Evolutionary conservation across 2,888 invertebrate genomes (phyloP).

Genomic region (Athetis lepigone): DNA sequence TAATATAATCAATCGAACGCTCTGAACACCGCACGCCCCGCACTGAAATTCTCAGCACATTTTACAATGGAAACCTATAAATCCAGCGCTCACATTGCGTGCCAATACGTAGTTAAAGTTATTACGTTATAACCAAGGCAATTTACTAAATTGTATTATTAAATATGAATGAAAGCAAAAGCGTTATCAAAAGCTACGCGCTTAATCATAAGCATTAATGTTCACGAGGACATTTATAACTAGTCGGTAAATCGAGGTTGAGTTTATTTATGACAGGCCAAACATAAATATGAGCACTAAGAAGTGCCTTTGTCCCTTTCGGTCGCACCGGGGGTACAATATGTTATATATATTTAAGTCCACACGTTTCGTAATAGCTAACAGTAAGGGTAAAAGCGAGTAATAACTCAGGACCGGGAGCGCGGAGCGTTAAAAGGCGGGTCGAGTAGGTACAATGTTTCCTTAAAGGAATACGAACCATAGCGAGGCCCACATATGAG

Average conservation of each 20-base stretch:
- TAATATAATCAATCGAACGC: slow-evolving; percentile 32
- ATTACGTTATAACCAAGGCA: slow-evolving; percentile 54
- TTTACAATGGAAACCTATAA: slow-evolving; percentile 25
- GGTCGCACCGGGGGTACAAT: slow-evolving; percentile 42
- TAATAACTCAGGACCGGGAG: slow-evolving; percentile 50
- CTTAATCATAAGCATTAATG: slow-evolving; percentile 39
- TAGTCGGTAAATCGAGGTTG: slow-evolving; percentile 33
- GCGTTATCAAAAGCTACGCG: slow-evolving; percentile 38
- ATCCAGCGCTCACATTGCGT: slow-evolving; percentile 54
- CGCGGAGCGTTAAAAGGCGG: slow-evolving; percentile 54
- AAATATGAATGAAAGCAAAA: slow-evolving; percentile 50
- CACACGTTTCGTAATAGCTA: slow-evolving; percentile 49
- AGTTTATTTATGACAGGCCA: slow-evolving; percentile 42
- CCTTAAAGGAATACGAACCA: slow-evolving; percentile 48
- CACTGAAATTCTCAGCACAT: slow-evolving; percentile 14
- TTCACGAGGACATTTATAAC: slow-evolving; percentile 27
- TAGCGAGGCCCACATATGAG: slow-evolving; percentile 37
- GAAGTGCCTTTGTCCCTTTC: slow-evolving; percentile 47
- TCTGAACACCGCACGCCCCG: background rate
- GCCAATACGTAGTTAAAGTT: slow-evolving; percentile 50
- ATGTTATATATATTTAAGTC: slow-evolving; percentile 56
- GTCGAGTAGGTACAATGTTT: slow-evolving; percentile 52
- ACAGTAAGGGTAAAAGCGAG: slow-evolving; percentile 53
- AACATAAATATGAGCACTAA: slow-evolving; percentile 49
- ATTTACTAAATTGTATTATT: slow-evolving; percentile 58